Conservation (phyloP, 2,888 invertebrate genomes). For the Caenorhabditis sp. region DNA sequence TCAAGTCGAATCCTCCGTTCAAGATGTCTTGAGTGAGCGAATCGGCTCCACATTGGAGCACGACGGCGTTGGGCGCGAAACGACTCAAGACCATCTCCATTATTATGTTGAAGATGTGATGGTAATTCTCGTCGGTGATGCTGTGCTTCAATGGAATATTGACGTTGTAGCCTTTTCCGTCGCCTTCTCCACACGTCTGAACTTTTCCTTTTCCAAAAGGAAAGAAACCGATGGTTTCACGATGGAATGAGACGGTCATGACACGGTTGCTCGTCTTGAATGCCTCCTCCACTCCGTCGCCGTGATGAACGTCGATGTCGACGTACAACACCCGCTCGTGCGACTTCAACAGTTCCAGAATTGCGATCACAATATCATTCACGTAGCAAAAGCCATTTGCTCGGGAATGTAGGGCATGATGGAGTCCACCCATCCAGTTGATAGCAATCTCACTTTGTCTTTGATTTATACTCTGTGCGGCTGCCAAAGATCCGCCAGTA, state of each 20-base stretch:
- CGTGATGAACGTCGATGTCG: conserved; percentile 99
- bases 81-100: conserved; percentile 88
- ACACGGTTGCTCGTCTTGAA: conserved; percentile 96
- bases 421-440: conserved; percentile 99
- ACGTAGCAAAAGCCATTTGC: conserved; percentile 99
- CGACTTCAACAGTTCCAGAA: conserved; percentile 91
- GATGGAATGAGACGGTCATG: conserved; percentile 98
- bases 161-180: conserved; percentile 97
- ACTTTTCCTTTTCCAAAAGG: conserved; percentile 78
- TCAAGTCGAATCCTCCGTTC: conserved; percentile 98
- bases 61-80: conserved; percentile 97
- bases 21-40: conserved; percentile 95
- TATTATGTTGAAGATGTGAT: conserved; percentile 81
- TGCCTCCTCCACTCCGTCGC: conserved; percentile 92
- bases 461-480: conserved; percentile 70
- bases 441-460: conserved; percentile 95
- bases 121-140: conserved; percentile 98
- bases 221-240: background rate
- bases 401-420: conserved; percentile 95
- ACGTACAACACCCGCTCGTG: conserved; percentile 86
- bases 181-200: conserved; percentile 84
- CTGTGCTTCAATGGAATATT: conserved; percentile 98
- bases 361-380: conserved; percentile 98
- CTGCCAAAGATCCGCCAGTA: too few relatives aligned
- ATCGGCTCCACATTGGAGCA: conserved; percentile 98